phyloP scores from a whole-genome alignment of 1,140 invertebrate genomes.

The Tetragnatha versicolor region DNA sequence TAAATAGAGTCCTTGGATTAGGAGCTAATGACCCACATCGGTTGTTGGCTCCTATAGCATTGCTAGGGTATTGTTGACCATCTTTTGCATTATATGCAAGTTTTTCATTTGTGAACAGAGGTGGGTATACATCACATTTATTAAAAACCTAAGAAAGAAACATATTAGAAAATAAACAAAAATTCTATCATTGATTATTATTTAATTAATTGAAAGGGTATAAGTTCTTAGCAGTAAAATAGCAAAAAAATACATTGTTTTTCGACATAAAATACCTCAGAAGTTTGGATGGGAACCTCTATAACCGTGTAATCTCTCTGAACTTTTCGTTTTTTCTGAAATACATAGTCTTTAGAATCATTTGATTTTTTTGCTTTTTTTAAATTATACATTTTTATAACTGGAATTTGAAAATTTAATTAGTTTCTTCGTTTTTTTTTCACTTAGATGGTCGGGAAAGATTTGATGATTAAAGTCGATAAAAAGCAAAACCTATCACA shows the following conservation, averaged over 20 bases:
- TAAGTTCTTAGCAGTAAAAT: background rate
- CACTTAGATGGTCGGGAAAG: background rate
- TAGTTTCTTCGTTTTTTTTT: background rate
- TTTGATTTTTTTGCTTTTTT: background rate
- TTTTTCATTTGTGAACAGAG: constrained; percentile 10
- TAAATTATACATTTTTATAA: background rate
- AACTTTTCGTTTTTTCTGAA: too few species aligned
- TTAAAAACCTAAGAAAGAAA: background rate
- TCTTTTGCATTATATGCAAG: constrained; percentile 32
- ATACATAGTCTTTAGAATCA: background rate
- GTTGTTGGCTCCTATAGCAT: constrained; percentile 33
- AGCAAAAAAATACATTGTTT: background rate
- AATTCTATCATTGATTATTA: background rate
- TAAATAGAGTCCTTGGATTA: background rate
- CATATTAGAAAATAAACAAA: background rate
- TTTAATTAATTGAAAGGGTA: background rate
- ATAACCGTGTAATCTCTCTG: too few species aligned
- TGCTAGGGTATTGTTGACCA: constrained; percentile 25
- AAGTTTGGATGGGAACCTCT: background rate
- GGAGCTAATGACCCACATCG: constrained; percentile 15
- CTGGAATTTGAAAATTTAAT: background rate
- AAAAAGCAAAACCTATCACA: background rate
- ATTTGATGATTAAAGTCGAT: background rate
- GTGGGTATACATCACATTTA: constrained; percentile 15
- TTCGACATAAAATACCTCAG: background rate